Percentiles rank a stretch among this genome's conserved stretches.
phyloP scores from a whole-genome alignment of 1,140 invertebrate species.

The Bombus sibiricus region DNA sequence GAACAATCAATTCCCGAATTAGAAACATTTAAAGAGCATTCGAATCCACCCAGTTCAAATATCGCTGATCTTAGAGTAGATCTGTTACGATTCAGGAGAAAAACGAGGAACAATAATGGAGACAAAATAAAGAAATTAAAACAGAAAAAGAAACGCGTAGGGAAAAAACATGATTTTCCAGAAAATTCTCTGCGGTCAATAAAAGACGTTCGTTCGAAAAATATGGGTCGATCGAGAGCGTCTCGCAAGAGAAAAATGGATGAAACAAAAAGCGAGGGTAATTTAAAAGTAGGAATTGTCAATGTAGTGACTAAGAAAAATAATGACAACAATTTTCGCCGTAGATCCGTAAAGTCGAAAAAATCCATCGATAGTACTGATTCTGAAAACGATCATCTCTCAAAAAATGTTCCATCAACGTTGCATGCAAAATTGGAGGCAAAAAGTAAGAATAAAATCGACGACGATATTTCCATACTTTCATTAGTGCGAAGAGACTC shows the following conservation, averaged over 20 bases:
- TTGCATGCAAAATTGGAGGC: background rate
- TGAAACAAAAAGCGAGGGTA: slow-evolving; percentile 8
- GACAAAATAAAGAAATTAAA: background rate
- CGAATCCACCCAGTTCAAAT: background rate
- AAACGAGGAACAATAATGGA: background rate
- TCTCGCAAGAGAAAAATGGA: slow-evolving; percentile 11
- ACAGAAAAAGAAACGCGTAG: slow-evolving; percentile 24
- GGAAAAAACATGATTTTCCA: background rate
- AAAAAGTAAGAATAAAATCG: background rate
- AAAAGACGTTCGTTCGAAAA: background rate
- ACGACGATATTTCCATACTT: background rate
- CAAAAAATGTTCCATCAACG: background rate
- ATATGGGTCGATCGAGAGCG: background rate
- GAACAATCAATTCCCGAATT: background rate
- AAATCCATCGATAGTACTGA: background rate
- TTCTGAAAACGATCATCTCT: background rate
- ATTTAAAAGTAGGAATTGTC: slow-evolving; percentile 26
- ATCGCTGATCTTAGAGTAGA: background rate
- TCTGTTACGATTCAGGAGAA: slow-evolving; percentile 15
- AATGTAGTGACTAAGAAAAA: slow-evolving; percentile 24
- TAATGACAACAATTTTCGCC: slow-evolving; percentile 32
- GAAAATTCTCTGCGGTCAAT: background rate
- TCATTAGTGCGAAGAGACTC: background rate
- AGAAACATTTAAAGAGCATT: background rate
- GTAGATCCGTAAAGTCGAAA: slow-evolving; percentile 24